Evolutionary conservation across 1,140 invertebrate species (phyloP).

Genomic region (Chionoecetes opilio): DNA sequence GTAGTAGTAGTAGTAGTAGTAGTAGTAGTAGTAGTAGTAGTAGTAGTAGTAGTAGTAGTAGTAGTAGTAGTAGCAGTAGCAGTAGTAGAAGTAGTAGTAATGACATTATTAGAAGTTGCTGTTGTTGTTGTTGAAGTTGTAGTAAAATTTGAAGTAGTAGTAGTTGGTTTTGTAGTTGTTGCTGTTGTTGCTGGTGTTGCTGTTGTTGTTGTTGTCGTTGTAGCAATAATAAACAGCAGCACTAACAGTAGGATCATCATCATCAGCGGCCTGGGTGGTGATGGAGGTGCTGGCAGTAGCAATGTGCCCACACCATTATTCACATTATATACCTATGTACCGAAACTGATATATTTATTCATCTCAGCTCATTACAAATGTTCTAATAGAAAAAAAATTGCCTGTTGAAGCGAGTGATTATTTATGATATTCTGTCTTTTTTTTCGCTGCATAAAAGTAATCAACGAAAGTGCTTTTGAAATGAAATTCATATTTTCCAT

Average conservation of each 20-base stretch:
- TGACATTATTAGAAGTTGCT: not conserved
- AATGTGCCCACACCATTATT: too few relatives aligned
- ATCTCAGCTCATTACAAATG: not conserved
- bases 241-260: too few relatives aligned
- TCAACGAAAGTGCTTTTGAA: constrained; percentile 17
- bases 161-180: not conserved
- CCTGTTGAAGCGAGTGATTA: constrained; percentile 7
- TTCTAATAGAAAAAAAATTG: not conserved
- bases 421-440: not conserved
- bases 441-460: not conserved
- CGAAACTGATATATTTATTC: not conserved
- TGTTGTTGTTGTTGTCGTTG: constrained; percentile 29
- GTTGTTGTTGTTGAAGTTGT: not conserved
- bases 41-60: constrained; percentile 15
- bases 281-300: too few relatives aligned
- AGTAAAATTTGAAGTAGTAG: not conserved
- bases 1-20: not conserved
- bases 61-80: not conserved
- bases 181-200: constrained; percentile 14
- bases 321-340: too few relatives aligned
- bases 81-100: not conserved
- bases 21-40: constrained; percentile 22
- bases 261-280: too few relatives aligned
- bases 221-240: too few relatives aligned
- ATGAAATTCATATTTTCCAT: constrained; percentile 31